Evolutionary conservation across 2,888 invertebrate species (phyloP).

Genomic region (Bombylius major): DNA sequence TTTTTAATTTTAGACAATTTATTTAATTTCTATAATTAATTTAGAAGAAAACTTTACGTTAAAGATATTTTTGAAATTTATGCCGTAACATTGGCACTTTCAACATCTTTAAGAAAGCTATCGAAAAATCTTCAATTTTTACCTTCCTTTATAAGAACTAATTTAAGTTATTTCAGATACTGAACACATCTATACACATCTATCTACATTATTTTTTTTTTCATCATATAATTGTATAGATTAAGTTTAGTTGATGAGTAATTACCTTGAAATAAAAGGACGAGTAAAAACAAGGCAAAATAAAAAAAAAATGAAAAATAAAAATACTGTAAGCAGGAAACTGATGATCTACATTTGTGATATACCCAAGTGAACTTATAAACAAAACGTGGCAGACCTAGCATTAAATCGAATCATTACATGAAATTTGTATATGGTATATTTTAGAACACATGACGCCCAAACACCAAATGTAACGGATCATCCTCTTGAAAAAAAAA

Average conservation of each 20-base stretch:
- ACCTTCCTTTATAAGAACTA: no score
- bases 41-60: no score
- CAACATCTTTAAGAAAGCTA: no score
- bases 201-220: no score
- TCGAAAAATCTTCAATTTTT: no score
- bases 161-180: no score
- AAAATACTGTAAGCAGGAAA: neutral
- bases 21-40: no score
- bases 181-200: no score
- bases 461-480: constrained; percentile 5
- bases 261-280: neutral
- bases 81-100: no score
- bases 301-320: neutral
- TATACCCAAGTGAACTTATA: neutral
- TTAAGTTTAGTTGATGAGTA: neutral
- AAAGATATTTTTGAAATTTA: no score
- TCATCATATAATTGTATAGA: no score
- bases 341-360: neutral
- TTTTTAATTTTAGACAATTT: no score
- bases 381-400: neutral
- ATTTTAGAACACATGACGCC: constrained; percentile 10
- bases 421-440: neutral
- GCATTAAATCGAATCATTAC: neutral
- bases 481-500: constrained; percentile 3
- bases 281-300: neutral